Evolutionary conservation across 2,113 vertebrate species (phyloP), one percentile per base, ranked within the genome.

Genomic region (Aegotheles bennettii): DNA sequence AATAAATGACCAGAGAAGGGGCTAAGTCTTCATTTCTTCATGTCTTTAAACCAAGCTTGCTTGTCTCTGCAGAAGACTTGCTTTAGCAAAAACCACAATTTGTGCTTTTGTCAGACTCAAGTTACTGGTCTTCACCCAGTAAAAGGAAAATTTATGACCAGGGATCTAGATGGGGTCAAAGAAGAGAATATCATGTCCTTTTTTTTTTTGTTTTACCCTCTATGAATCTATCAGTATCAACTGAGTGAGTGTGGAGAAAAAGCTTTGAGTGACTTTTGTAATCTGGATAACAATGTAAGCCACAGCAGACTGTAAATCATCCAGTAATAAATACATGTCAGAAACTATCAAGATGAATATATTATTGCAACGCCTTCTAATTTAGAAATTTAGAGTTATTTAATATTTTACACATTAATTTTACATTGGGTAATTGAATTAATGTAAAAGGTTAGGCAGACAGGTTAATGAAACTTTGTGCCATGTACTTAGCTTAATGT

Each of bases 391-490:
- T 65, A 78, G 76, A 82, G 63, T 94, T 92, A 88, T 65, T 94
- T 94, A 95, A 91, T 92, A 92, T 94, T 90, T 94, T 89, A 78
- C 64, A 87, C 50, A 84, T 89, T 87, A 67, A 83, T 96, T 95
- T 96, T 89, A 64, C 43, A 74, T 45, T 51, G 76, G 19, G 15
- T 92, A 94, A 94, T 81, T 93, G 83, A 94, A 90, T 74, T 87
- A 96, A 90, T 76, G 65, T 91, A 78, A 94, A 95, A 93, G 93
- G 84, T 95, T 97, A 97, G 95, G 91, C 33, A 89, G 89, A 81
- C 63, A 93, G 85, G 50, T 74, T 91, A 97, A 97, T 91, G 91
- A 95, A 97, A 96, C 86, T 54, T 71, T 81, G 68, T 65, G 68
- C 80, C 64, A 43, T 28, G 51, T 79, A 95, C 85, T 96, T 85